These are phyloP conservation scores for Meriones unguiculatus DNA, from an alignment of 2,113 vertebrate genomes.

Conservation along the genomic window DNA sequence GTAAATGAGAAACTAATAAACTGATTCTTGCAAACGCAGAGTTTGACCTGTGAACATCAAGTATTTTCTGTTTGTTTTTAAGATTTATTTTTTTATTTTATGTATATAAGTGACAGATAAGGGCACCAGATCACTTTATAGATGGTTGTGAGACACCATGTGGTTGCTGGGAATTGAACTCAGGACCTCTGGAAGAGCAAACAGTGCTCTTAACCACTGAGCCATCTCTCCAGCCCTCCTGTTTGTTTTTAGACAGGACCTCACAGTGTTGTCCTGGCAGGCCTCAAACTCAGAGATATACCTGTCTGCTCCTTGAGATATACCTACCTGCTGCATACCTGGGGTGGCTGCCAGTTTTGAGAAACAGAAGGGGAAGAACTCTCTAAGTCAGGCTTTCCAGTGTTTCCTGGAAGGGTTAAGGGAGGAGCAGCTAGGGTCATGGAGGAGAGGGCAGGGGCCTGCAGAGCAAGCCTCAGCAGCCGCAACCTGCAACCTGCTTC, in stretches of 20 bases:
- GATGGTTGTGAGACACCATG: no score
- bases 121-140: no score
- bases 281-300: neutral
- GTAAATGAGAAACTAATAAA: neutral
- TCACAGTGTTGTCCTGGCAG: neutral
- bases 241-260: neutral
- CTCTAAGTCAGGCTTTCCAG: neutral
- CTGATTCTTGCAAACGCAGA: neutral
- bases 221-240: no score
- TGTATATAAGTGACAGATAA: no score
- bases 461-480: fast-evolving
- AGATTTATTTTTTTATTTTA: no score
- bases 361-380: neutral
- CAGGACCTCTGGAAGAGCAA: no score
- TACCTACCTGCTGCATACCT: no score
- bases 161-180: no score
- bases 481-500: neutral
- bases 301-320: neutral
- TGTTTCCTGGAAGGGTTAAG: neutral
- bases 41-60: neutral
- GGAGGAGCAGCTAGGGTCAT: neutral
- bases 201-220: no score
- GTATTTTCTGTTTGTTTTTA: neutral
- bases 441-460: no score
- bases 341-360: neutral